A percentile compares a stretch with the other conserved stretches of the same genome.
These are phyloP conservation scores for Synergus umbraculus DNA, from an alignment of 2,888 invertebrate genomes.

Conservation along the genomic window DNA sequence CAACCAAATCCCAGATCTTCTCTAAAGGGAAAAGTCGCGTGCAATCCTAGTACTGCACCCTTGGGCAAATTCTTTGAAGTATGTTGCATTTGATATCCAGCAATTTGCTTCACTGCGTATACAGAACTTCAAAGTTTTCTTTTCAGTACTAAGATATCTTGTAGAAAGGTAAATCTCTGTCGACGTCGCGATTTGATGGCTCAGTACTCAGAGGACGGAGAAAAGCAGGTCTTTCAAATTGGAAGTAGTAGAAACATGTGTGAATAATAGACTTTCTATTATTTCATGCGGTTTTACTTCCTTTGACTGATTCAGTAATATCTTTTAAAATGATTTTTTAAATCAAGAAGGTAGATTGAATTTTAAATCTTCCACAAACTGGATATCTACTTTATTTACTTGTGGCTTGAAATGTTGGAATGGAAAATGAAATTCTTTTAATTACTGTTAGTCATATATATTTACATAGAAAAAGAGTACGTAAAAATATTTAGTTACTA, in stretches of 20 bases:
- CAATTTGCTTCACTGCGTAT: not conserved
- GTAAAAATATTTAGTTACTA: not conserved
- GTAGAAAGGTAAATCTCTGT: slow-evolving; percentile 33
- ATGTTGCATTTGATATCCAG: slow-evolving; percentile 16
- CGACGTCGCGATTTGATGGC: not conserved
- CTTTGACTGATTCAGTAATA: not conserved
- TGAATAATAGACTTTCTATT: slow-evolving; percentile 16
- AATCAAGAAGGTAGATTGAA: not conserved
- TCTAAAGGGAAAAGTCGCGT: not conserved
- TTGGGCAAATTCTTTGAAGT: slow-evolving; percentile 27
- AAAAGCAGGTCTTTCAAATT: not conserved
- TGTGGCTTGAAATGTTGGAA: no score
- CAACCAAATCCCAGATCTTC: not conserved
- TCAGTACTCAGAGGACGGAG: not conserved
- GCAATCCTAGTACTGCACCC: not conserved
- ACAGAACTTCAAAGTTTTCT: not conserved
- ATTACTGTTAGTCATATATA: no score
- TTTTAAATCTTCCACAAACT: not conserved
- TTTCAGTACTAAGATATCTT: not conserved
- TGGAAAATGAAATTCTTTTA: no score
- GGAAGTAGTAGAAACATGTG: not conserved
- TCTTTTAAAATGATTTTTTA: not conserved
- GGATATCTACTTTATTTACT: not conserved
- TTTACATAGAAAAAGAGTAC: not conserved
- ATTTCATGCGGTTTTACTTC: not conserved